Percentiles rank a stretch among this genome's conserved stretches.
Evolutionary conservation across 2,797 vertebrate genomes (phyloP).

Genomic region (Halcyon leucocephala): DNA sequence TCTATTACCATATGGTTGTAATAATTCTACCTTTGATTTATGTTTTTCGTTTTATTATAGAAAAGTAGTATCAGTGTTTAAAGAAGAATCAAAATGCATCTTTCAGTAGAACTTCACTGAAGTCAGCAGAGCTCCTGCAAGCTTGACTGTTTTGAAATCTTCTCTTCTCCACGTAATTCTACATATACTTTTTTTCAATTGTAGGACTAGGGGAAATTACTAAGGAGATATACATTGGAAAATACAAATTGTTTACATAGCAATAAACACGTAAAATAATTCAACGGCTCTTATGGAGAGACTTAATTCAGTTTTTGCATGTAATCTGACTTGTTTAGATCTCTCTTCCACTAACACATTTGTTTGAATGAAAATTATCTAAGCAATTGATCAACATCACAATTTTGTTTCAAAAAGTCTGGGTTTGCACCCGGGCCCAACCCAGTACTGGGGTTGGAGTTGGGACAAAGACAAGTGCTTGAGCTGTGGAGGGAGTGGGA

Average conservation of each 20-base stretch:
- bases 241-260: background rate
- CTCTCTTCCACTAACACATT: background rate
- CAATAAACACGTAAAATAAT: background rate
- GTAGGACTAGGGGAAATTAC: background rate
- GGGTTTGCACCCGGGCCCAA: background rate
- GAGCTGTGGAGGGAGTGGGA: background rate
- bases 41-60: background rate
- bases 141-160: background rate
- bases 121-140: background rate
- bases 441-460: fast-evolving
- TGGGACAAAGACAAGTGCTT: background rate
- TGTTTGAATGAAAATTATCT: background rate
- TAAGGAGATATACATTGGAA: background rate
- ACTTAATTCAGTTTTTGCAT: background rate
- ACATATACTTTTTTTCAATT: background rate
- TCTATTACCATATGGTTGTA: background rate
- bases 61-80: background rate
- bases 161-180: background rate
- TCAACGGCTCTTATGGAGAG: background rate
- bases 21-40: background rate
- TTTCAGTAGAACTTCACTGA: background rate
- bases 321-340: background rate
- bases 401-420: background rate
- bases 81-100: background rate
- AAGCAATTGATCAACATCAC: background rate